Conservation (phyloP, 2,888 invertebrate genomes). For the Nysson spinosus region DNA sequence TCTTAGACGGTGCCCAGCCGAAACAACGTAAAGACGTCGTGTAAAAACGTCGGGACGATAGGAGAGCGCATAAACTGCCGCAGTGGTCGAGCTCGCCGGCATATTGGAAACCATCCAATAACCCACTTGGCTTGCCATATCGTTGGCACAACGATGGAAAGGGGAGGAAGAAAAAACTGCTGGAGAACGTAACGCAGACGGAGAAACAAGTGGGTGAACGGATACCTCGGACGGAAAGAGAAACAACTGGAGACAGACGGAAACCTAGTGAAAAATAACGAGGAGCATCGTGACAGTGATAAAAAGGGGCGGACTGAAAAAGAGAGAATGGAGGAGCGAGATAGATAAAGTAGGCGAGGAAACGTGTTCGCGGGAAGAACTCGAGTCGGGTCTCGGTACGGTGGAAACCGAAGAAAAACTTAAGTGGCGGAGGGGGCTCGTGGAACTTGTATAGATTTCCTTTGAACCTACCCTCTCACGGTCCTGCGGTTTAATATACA, state of each 20-base stretch:
- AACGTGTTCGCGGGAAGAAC: neutral
- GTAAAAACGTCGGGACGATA: conserved; percentile 52
- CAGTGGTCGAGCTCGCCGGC: conserved; percentile 52
- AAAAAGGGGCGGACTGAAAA: neutral
- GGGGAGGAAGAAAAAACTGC: neutral
- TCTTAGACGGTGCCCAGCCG: no score
- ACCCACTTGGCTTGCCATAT: conserved; percentile 57
- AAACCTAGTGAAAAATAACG: no score
- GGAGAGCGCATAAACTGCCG: conserved; percentile 49
- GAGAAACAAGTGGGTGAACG: neutral
- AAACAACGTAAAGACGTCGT: conserved; percentile 21
- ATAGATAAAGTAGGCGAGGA: neutral
- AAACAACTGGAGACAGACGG: no score
- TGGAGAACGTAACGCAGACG: no score
- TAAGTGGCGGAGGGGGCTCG: neutral
- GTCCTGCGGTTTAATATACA: conserved; percentile 30
- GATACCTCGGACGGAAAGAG: no score
- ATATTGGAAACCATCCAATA: conserved; percentile 64
- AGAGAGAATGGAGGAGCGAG: neutral
- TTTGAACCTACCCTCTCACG: conserved; percentile 15
- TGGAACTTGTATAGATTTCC: conserved; percentile 9
- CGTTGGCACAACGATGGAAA: conserved; percentile 32
- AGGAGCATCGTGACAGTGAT: neutral
- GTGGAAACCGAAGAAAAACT: neutral
- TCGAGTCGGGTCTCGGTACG: neutral